Base-by-base conservation (phyloP, 2,113 vertebrate species). In the Hipposideros armiger region DNA sequence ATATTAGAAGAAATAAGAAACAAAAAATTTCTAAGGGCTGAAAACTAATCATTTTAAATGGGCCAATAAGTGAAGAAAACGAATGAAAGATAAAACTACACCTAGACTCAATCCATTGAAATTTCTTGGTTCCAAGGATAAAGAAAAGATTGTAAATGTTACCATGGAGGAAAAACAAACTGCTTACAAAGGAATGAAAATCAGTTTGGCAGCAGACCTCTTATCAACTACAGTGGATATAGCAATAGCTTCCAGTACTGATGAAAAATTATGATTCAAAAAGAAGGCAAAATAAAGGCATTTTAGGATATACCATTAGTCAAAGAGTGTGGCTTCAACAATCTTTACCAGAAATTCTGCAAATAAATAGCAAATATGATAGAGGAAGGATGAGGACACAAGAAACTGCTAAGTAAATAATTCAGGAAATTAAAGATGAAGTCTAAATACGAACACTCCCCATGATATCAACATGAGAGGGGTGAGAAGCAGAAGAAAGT, bases 281-380 rank as follows among this genome's bases (percentile, higher is more conserved):
- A 73, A 14, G 14, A 80, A 80, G 28, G 32, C 36, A 92, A 95
- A 91, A 84, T 36, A 73, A 95, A 64, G 73, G 26, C 66, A 70
- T 76, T 88, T 95, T 88, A 82, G 40, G 60, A 90, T 42, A 95
- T 30, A 30, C 1, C 0, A 83, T 14, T 14, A 87, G 6, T 70
- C 40, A 20, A 67, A 67, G 13, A 93, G 20, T 67, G n/a, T 84
- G 66, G 5, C 13, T 89, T 91, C 32, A 64, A 72, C 5, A 95
- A 45, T 93, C 50, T 93, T 58, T 74, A 92, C 87, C 87, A 17
- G 16, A 88, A 95, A 50, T 87, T 94, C 56, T 83, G 17, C 8
- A 67, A 87, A 13, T 70, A 90, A 83, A 69, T 50, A 82, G 77
- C 9, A 56, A 86, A 40, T 36, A 77, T 14, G 10, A 92, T 14